Evolutionary conservation across 2,888 invertebrate genomes (phyloP), one percentile per base, ranked within the genome.

Genomic region (Prenolepis imparis): DNA sequence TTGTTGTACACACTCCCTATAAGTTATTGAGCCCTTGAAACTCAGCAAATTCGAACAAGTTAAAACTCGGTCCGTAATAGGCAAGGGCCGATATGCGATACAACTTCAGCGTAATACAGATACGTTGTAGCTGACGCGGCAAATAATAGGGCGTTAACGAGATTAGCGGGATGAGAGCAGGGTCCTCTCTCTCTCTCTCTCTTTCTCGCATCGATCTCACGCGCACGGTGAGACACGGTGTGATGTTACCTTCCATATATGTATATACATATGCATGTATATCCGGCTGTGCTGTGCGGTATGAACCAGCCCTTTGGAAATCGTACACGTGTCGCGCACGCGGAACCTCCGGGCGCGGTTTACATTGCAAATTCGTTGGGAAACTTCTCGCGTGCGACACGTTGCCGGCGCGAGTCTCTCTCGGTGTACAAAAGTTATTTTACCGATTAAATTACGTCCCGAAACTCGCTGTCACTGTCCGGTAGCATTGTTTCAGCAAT

Each of bases 361-460:
- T 93, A 93, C 92, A 93, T 93, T 94, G 94, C 93, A 94, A 93
- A 94, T 93, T 92, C 88, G 90, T 90, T 90, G 88, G 85, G 87
- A 91, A 93, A 93, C 91, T 88, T 88, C 85, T 85, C 85, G 74
- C 44, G 52, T 28, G 84, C 68, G 44, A 90, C 91, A 90, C 88
- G 84, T 84, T 87, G 87, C 83, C 24, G 81, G 75, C 18, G 57
- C 28, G 24, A 63, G 78, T 74, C 82, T 48, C n/a, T 48, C 48
- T 48, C n/a, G 55, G 44, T 21, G 86, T 83, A 82, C 91, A 87
- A 89, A 92, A 92, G 91, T 93, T 91, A 90, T 88, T 89, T 83
- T 89, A 86, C 81, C 91, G 93, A 93, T 93, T 93, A 93, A 93
- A 93, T 93, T 93, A 93, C 89, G 86, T 82, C 87, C 86, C 89